phyloP scores from a whole-genome alignment of 2,113 vertebrate species.

The Tapirus terrestris region DNA sequence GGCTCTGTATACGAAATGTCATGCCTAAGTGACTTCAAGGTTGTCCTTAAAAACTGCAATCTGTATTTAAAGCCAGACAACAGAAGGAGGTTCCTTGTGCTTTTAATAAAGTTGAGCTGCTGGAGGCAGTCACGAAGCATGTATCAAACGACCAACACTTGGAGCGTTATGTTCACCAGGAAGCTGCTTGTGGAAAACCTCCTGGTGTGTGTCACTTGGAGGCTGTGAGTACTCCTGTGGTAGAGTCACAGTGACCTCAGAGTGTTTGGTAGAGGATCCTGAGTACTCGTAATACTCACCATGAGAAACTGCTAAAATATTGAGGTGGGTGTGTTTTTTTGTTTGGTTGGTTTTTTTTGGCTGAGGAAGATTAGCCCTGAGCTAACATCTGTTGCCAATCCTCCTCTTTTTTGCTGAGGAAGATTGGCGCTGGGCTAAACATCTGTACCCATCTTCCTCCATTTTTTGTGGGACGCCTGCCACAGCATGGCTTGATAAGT shows the following conservation, averaged over 20 bases:
- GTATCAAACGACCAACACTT: background rate
- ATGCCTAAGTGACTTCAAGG: background rate
- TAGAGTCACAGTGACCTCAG: background rate
- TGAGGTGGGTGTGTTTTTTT: background rate
- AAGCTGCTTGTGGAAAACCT: background rate
- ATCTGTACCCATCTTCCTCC: too few species aligned
- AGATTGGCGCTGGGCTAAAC: too few species aligned
- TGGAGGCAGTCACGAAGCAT: background rate
- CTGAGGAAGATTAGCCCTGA: too few species aligned
- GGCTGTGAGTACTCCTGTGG: background rate
- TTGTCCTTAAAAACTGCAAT: background rate
- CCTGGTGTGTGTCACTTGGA: background rate
- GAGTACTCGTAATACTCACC: too few species aligned
- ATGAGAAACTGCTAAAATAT: background rate
- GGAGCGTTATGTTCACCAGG: background rate
- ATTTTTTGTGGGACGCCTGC: too few species aligned
- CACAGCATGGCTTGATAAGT: too few species aligned
- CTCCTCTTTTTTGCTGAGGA: too few species aligned
- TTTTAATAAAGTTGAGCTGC: background rate
- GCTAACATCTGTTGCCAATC: too few species aligned
- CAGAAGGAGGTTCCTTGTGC: background rate
- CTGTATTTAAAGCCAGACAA: background rate
- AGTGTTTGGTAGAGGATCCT: background rate
- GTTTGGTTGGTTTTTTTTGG: too few species aligned
- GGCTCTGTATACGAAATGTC: background rate